Evolutionary conservation across 2,888 invertebrate species (phyloP).

Genomic region (Cerastoderma edule): DNA sequence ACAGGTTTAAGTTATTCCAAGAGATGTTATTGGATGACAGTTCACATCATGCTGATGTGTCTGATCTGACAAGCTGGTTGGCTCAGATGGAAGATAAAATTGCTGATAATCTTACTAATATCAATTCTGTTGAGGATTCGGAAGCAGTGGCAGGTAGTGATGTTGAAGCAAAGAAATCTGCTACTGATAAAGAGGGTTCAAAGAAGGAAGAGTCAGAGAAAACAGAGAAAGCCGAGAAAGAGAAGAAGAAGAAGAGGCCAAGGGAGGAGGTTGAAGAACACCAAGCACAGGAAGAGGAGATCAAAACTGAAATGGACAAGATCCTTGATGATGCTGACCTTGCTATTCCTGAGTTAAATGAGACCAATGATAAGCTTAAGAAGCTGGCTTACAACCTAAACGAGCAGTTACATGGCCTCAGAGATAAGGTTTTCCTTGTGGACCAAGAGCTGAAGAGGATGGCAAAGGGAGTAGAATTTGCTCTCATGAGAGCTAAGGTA

Average conservation of each 20-base stretch:
- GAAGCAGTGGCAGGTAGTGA: constrained; percentile 30
- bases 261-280: constrained; percentile 44
- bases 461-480: constrained; percentile 71
- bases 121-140: constrained; percentile 27
- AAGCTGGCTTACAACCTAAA: constrained; percentile 63
- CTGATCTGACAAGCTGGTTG: constrained; percentile 58
- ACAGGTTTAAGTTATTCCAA: constrained; percentile 63
- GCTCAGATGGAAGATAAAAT: constrained; percentile 61
- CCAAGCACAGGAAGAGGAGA: constrained; percentile 49
- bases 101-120: constrained; percentile 29
- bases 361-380: constrained; percentile 61
- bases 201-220: constrained; percentile 28
- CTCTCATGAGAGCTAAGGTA: constrained; percentile 61
- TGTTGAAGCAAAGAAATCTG: constrained; percentile 30
- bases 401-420: constrained; percentile 64
- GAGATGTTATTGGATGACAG: constrained; percentile 60
- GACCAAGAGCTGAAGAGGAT: constrained; percentile 69
- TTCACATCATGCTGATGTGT: constrained; percentile 60
- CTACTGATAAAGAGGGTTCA: constrained; percentile 14
- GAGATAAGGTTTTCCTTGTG: constrained; percentile 65
- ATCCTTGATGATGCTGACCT: constrained; percentile 33
- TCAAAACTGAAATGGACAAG: constrained; percentile 52
- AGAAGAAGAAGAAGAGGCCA: constrained; percentile 27
- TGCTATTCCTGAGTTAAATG: constrained; percentile 49
- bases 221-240: constrained; percentile 13